Percentiles rank a stretch among this genome's conserved stretches.
Evolutionary conservation across 2,113 vertebrate species (phyloP).

Genomic region (Datnioides undecimradiatus): DNA sequence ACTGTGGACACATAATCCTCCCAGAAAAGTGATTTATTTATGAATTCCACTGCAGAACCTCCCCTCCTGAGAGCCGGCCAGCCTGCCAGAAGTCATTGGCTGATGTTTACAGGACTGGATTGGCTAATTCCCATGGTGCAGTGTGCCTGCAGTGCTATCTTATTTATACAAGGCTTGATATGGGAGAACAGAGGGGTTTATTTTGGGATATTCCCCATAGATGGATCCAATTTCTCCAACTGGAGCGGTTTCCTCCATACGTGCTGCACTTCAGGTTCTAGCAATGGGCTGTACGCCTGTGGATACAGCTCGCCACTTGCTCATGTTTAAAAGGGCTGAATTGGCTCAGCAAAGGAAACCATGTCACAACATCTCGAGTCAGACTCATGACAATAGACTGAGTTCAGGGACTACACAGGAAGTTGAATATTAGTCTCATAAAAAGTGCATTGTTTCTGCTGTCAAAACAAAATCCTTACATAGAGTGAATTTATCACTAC

Average conservation of each 20-base stretch:
- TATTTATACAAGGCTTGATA: constrained; percentile 88
- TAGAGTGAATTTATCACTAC: background rate
- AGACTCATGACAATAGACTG: constrained; percentile 56
- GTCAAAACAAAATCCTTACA: constrained; percentile 17
- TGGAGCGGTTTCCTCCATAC: constrained; percentile 83
- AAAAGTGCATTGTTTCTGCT: constrained; percentile 55
- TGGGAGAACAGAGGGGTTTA: constrained; percentile 88
- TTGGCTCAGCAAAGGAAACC: constrained; percentile 38
- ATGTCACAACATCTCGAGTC: constrained; percentile 49
- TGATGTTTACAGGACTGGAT: constrained; percentile 87
- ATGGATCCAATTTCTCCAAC: constrained; percentile 84
- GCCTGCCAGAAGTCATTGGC: constrained; percentile 87
- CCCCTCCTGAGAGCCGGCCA: constrained; percentile 76
- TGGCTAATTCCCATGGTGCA: constrained; percentile 87
- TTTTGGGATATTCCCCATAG: constrained; percentile 88
- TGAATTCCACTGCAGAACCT: constrained; percentile 84
- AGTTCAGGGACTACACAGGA: constrained; percentile 70
- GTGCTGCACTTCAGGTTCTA: constrained; percentile 81
- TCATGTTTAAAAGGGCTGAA: constrained; percentile 51
- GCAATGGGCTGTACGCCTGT: constrained; percentile 31
- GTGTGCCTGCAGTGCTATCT: constrained; percentile 86
- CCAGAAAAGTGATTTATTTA: constrained; percentile 88
- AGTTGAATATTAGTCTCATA: constrained; percentile 66
- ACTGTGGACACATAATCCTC: constrained; percentile 85
- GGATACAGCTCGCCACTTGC: constrained; percentile 54